Evolutionary conservation across 2,113 vertebrate genomes (phyloP), one percentile per base, ranked within the genome.

Genomic region (Zonotrichia leucophrys): DNA sequence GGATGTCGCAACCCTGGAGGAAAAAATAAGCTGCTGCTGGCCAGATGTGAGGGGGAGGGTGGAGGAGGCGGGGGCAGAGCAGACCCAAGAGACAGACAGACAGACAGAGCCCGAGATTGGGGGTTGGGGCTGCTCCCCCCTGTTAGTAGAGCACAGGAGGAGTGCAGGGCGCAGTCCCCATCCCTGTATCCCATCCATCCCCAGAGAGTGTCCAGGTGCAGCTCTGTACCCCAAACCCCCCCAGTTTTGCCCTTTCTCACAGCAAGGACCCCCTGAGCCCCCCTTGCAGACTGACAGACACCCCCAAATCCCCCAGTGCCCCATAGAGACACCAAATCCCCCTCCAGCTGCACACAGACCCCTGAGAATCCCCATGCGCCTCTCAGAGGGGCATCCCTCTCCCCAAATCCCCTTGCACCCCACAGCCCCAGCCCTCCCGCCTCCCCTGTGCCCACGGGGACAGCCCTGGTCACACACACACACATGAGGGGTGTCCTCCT

Each of bases 101-200:
- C 28, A 18, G 21, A 52, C 8, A 35, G 20, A 78, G 30, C n/a
- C 18, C 0, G 2, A n/a, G 41, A 11, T 0, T 28, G 56, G 22
- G 56, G 6, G 3, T 16, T 30, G 62, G 63, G 27, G 12, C 23
- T 44, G 47, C 1, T 37, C 2, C 5, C 8, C 33, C 1, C 2
- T 10, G 33, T 67, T 13, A 33, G 24, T 27, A 59, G 35, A 1
- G 4, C 9, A 5, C 42, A 31, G 53, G 59, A 63, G n/a, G 11
- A 18, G n/a, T 1, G 1, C 20, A 31, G 47, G 27, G 11, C 17
- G 23, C 30, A 8, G 12, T 14, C 24, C n/a, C 53, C 24, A 10
- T 30, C 35, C 46, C 69, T 75, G 52, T 17, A 4, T 52, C 15
- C 52, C 59, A 28, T 28, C 37, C 0, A 1, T 58, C 28, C 50